phyloP scores from a whole-genome alignment of 2,888 invertebrate species.

The Xiphydria camelus region DNA sequence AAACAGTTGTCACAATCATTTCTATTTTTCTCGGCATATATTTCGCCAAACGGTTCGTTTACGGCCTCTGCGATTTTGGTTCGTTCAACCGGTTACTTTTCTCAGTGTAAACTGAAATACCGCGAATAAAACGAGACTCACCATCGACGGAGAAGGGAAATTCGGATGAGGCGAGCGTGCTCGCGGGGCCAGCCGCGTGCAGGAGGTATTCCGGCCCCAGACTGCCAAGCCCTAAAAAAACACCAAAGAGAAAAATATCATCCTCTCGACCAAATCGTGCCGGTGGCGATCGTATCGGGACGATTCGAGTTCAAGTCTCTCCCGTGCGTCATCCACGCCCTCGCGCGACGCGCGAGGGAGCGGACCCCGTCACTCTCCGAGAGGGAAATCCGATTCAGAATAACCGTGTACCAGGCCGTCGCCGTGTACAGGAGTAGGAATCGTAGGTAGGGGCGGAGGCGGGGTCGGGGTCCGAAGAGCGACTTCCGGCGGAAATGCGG shows the following conservation, averaged over 20 bases:
- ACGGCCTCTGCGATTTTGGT: slow-evolving; percentile 5
- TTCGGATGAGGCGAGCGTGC: slow-evolving; percentile 81
- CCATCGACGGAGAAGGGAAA: slow-evolving; percentile 91
- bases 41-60: not conserved
- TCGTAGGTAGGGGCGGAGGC: slow-evolving; percentile 29
- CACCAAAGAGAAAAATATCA: slow-evolving; percentile 1
- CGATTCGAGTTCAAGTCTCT: no score
- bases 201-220: slow-evolving; percentile 56
- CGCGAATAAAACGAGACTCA: slow-evolving; percentile 54
- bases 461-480: slow-evolving; percentile 19
- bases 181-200: slow-evolving; percentile 63
- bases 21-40: no score
- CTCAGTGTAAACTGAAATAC: not conserved
- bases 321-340: no score
- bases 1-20: no score
- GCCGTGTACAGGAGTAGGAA: not conserved
- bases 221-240: slow-evolving; percentile 53
- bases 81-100: not conserved
- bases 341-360: no score
- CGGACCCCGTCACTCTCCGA: no score
- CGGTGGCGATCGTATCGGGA: no score
- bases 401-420: not conserved
- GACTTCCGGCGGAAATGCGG: slow-evolving; percentile 51
- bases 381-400: not conserved
- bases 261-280: no score